phyloP scores from a whole-genome alignment of 1,140 invertebrate species.

The Drosophila mojavensis region DNA sequence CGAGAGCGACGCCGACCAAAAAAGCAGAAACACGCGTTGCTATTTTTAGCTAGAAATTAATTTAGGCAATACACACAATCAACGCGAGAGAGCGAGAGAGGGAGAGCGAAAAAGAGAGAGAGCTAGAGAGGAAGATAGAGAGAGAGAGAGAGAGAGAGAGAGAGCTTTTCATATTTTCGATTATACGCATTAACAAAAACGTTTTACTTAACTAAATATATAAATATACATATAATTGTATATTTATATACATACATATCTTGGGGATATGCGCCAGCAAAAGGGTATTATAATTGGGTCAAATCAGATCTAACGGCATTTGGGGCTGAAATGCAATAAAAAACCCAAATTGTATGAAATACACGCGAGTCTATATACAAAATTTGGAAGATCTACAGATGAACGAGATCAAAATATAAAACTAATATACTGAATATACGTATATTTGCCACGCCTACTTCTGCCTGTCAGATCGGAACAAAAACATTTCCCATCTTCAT shows the following conservation, averaged over 20 bases:
- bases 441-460: no score
- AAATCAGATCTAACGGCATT: neutral
- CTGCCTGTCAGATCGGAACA: no score
- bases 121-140: neutral
- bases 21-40: slow-evolving; percentile 61
- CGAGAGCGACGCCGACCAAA: slow-evolving; percentile 18
- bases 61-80: slow-evolving; percentile 56
- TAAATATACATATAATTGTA: neutral
- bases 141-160: neutral
- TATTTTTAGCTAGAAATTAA: slow-evolving; percentile 78
- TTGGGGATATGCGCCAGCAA: neutral
- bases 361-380: no score
- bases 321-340: no score
- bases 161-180: slow-evolving; percentile 42
- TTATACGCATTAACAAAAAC: slow-evolving; percentile 22
- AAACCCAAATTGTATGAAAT: no score
- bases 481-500: no score
- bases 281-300: slow-evolving; percentile 6
- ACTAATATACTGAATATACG: no score
- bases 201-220: slow-evolving; percentile 14
- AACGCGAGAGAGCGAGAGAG: slow-evolving; percentile 3
- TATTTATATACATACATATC: no score
- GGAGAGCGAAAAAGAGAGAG: neutral
- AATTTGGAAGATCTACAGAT: no score
- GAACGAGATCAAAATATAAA: no score